phyloP scores from a whole-genome alignment of 2,888 invertebrate species.

The Heliconius erato region DNA sequence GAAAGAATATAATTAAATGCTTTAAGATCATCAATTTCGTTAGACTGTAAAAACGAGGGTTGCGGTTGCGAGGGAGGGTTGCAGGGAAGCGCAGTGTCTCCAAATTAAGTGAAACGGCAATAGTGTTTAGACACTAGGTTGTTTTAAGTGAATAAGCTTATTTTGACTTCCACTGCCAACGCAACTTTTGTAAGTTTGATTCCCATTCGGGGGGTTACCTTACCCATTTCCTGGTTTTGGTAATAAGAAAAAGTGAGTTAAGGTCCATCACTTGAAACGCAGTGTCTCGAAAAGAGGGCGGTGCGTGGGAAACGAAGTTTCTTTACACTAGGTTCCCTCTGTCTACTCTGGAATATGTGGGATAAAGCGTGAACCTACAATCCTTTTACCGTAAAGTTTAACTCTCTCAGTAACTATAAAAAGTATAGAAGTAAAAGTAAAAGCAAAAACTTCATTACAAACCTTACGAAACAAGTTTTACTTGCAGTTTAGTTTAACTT shows the following conservation, averaged over 20 bases:
- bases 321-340: not conserved
- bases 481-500: not conserved
- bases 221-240: not conserved
- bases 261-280: not conserved
- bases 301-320: not conserved
- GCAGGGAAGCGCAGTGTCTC: no score
- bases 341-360: not conserved
- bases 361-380: not conserved
- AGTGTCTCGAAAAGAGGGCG: not conserved
- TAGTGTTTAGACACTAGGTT: no score
- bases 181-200: not conserved
- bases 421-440: not conserved
- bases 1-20: no score
- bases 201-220: not conserved
- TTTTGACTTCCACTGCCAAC: no score
- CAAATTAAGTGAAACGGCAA: no score
- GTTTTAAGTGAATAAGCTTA: no score
- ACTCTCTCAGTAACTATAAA: not conserved
- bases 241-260: not conserved
- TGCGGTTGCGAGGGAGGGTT: no score
- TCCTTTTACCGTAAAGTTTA: not conserved
- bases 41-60: no score
- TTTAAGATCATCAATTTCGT: no score
- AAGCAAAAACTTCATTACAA: not conserved
- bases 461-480: not conserved